Conservation (phyloP, 2,113 vertebrate genomes). For the Vombatus ursinus region DNA sequence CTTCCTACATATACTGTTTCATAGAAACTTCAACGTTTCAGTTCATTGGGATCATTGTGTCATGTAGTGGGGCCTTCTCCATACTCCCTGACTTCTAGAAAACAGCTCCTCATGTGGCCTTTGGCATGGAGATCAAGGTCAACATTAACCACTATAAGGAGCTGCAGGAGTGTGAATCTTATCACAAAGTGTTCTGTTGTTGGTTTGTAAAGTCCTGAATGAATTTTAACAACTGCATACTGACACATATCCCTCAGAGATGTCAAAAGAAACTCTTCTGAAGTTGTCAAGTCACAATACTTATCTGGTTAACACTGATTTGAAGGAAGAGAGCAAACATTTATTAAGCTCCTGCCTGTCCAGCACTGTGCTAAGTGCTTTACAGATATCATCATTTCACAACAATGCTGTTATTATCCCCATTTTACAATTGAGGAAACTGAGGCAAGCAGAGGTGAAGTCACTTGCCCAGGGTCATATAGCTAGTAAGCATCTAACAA, state of each 20-base stretch:
- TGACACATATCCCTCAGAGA: neutral
- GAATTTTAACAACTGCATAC: constrained; percentile 3
- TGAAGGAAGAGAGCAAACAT: neutral
- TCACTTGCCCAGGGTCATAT: neutral
- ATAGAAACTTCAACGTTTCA: neutral
- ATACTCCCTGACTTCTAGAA: neutral
- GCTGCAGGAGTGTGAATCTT: neutral
- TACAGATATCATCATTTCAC: too few relatives aligned
- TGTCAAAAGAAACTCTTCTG: neutral
- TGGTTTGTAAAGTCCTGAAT: neutral
- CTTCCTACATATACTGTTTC: neutral
- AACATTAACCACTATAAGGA: neutral
- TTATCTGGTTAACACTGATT: neutral
- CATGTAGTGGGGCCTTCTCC: neutral
- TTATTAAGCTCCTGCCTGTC: too few relatives aligned
- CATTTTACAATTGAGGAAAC: neutral
- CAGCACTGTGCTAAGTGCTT: too few relatives aligned
- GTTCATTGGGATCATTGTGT: neutral
- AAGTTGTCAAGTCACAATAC: neutral
- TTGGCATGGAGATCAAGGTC: neutral
- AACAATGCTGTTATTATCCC: neutral
- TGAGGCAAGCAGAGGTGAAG: neutral
- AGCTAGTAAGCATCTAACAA: neutral
- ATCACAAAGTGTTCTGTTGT: neutral
- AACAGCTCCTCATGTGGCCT: neutral